Base-by-base conservation (phyloP, 2,113 vertebrate genomes). In the Dipodomys merriami region DNA sequence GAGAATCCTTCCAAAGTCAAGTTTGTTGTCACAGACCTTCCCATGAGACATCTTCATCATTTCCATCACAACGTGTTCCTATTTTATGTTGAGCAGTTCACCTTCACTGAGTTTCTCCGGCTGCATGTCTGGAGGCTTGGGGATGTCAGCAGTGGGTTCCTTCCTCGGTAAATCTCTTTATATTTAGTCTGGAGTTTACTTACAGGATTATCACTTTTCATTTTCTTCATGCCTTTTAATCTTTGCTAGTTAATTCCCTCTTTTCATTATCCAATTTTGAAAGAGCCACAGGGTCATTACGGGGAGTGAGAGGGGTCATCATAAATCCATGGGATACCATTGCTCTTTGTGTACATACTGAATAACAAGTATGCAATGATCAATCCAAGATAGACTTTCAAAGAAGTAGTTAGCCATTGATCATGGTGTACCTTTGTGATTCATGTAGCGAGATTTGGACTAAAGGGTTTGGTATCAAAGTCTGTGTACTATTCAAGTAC, bases 21-120 rank as follows among this genome's bases (percentile, higher is more conserved):
- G 8, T 53, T 67, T 74, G 60, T 71, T 67, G 39, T 33, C 39
- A 76, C 60, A 83, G 27, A 0, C 6, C 53, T 79, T 83, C 84
- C 60, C 86, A 23, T 83, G 81, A 18, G 85, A 86, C 3, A 89
- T 35, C 29, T 64, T 83, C 16, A 76, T 64, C n/a, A 5, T 78
- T 88, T 94, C 76, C 2, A 2, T 88, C 49, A 74, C 19, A 33
- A 62, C 8, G 3, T 69, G 39, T 79, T 46, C 60, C 39, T 94
- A 91, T 95, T 89, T 79, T 65, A 89, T 49, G 60, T 65, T 88
- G 86, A 82, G 82, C 80, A 89, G 19, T 80, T 83, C 67, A 89
- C 72, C 35, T 89, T 79, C 44, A 62, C 9, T 9, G 35, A 67
- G 20, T 86, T 77, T 13, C 18, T 68, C 4, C 7, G 11, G 27